Conservation (phyloP, 2,888 invertebrate genomes). For the Heteropelma amictum region DNA sequence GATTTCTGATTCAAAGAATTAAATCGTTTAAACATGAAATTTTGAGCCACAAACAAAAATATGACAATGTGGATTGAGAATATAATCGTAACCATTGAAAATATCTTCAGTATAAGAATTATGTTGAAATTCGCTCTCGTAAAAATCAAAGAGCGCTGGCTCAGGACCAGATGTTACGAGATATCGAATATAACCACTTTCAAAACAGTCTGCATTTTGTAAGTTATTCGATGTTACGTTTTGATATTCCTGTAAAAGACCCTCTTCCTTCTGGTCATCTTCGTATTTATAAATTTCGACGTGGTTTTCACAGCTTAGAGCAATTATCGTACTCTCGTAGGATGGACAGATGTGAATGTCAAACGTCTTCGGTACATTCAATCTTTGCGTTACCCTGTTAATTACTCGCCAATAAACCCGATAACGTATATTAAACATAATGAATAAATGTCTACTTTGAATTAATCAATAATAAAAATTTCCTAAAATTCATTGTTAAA, state of each 20-base stretch:
- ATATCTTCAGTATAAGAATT: slow-evolving; percentile 59
- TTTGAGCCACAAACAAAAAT: neutral
- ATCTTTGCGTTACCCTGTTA: slow-evolving; percentile 60
- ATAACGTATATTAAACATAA: neutral
- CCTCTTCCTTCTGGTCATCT: slow-evolving; percentile 45
- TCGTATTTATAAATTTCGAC: slow-evolving; percentile 64
- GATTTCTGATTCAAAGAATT: slow-evolving; percentile 55
- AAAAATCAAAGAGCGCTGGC: slow-evolving; percentile 61
- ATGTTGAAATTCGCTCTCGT: slow-evolving; percentile 60
- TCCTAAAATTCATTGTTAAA: neutral
- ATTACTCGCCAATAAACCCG: neutral
- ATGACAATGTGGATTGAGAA: neutral
- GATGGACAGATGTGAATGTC: slow-evolving; percentile 62
- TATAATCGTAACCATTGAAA: slow-evolving; percentile 56
- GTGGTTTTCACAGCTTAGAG: slow-evolving; percentile 53
- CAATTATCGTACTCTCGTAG: slow-evolving; percentile 55
- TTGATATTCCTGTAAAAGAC: slow-evolving; percentile 55
- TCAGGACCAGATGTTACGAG: slow-evolving; percentile 65
- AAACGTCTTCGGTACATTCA: slow-evolving; percentile 48
- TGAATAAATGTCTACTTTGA: neutral
- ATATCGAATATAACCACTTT: slow-evolving; percentile 68
- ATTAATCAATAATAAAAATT: neutral
- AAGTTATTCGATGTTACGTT: slow-evolving; percentile 60
- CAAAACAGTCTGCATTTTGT: slow-evolving; percentile 67
- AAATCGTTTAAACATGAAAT: no score